Base-by-base conservation (phyloP, 2,113 vertebrate genomes). In the Eurystomus gularis region DNA sequence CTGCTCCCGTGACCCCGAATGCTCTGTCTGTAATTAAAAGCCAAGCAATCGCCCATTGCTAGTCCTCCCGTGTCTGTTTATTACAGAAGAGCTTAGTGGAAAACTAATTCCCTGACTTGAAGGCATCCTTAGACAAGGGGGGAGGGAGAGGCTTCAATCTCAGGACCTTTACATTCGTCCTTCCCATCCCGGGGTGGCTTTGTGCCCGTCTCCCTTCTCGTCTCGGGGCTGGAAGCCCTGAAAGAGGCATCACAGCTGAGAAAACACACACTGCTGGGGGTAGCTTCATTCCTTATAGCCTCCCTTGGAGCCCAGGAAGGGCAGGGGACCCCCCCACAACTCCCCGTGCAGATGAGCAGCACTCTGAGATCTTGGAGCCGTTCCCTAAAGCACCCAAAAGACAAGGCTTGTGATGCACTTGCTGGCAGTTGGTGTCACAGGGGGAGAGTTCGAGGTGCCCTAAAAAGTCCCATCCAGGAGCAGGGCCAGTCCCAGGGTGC, bases 401-500 rank as follows among this genome's bases (percentile, higher is more conserved):
- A 13, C 19, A 6, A 5, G 10, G 54, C n/a, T n/a, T 69, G 44
- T 23, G 73, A 39, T 11, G 16, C 7, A 26, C 31, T 66, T 23
- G 29, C 8, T 26, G 13, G 33, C 44, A 72, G 49, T 29, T 84
- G 64, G 24, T n/a, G 64, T 18, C 16, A 1, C 3, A 46, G 44
- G n/a, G 49, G 42, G 33, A 87, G 51, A 58, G 19, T 15, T 16
- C 35, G 28, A 72, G 12, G 37, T 49, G 20, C 52, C 57, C 54
- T 10, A 26, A 83, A n/a, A 73, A 79, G 35, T n/a, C 13, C 64
- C 21, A 31, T 2, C 15, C 69, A 31, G 31, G 42, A 42, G 21
- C 0, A 0, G 46, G 25, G 11, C 17, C 11, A 33, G 14, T 18
- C 4, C 21, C 37, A 14, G n/a, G 24, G 37, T 1, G 2, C 25